Base-by-base conservation (phyloP, 1,140 invertebrate species). In the Hyphantria cunea region DNA sequence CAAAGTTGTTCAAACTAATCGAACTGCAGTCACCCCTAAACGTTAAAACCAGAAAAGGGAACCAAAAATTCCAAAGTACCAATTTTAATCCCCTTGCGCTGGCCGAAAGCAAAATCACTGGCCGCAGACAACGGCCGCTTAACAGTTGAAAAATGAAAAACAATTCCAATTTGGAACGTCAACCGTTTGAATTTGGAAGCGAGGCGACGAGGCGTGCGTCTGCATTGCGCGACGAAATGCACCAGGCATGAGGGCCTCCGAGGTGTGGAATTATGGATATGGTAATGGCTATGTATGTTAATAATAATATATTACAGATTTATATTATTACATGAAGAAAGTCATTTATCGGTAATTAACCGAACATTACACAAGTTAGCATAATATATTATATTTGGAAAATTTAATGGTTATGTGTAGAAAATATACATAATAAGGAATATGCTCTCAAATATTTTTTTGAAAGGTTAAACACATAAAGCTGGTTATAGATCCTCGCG, bases 111-210 rank as follows among this genome's bases (percentile, higher is more conserved):
- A 59, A 76, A 80, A 75, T 75, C 79, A 74, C 70, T 68, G 74
- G 65, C 66, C 59, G 55, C 64, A 72, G 69, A 79, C 76, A 74
- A 70, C 72, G 70, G 71, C 77, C 76, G 78, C 75, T 82, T 82
- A 77, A 78, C 77, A 77, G 73, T 72, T 64, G 73, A 82, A 85
- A 85, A 85, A 85, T 82, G 76, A 83, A 84, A 82, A 81, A 84
- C 82, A 85, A 83, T 85, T 83, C 77, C 76, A 83, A 85, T 86
- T 80, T 73, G 72, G 76, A 77, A 79, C 82, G 80, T 84, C 80
- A 84, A 82, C 82, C 79, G 78, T 82, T 85, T 83, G 79, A 85
- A 79, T 85, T 79, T 72, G 77, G 76, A 72, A 64, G 72, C 60
- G 77, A 78, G 76, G 80, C 79, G 80, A 61, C 76, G 76, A 77